These are phyloP conservation scores for Atopsyche davidsoni DNA, from an alignment of 1,140 invertebrate species.

Conservation along the genomic window DNA sequence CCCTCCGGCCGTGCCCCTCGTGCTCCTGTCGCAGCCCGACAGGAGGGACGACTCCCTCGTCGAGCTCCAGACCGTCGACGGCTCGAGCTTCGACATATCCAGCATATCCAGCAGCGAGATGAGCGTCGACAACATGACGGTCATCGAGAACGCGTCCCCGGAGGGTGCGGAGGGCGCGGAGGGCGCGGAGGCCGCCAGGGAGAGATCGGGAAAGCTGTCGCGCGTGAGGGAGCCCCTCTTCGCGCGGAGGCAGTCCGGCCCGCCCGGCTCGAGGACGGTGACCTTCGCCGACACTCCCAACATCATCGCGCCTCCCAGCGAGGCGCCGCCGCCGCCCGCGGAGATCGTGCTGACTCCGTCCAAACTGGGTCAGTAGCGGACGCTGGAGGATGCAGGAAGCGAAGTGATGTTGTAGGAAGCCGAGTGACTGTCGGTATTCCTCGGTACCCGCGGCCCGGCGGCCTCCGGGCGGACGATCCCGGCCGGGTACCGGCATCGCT, in stretches of 20 bases:
- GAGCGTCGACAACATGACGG: conserved; percentile 28
- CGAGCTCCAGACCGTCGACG: conserved; percentile 39
- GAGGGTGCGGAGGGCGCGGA: conserved; percentile 33
- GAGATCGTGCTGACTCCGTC: conserved; percentile 46
- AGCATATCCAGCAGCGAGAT: conserved; percentile 39
- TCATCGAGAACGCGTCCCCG: conserved; percentile 33
- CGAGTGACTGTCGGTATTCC: no score
- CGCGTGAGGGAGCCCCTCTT: conserved; percentile 35
- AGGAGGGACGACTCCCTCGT: conserved; percentile 36
- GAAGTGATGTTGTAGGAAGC: no score
- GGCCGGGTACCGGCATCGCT: conserved; percentile 4
- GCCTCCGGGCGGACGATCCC: not conserved
- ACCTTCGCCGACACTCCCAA: conserved; percentile 25
- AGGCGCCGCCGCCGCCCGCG: conserved; percentile 33
- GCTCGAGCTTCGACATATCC: conserved; percentile 36
- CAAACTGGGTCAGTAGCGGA: conserved; percentile 40
- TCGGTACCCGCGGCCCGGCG: not conserved
- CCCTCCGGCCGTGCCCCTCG: conserved; percentile 12
- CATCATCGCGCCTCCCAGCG: conserved; percentile 22
- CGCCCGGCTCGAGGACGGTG: conserved; percentile 15
- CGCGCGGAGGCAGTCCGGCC: conserved; percentile 6
- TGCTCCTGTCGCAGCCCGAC: conserved; percentile 21
- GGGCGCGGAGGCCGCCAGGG: conserved; percentile 20
- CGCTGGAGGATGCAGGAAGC: conserved; percentile 1
- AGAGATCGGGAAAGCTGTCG: conserved; percentile 32